These are phyloP conservation scores for Pelagia noctiluca DNA, from an alignment of 30 jellyfish, hydroid and myxozoan species.

Conservation along the genomic window DNA sequence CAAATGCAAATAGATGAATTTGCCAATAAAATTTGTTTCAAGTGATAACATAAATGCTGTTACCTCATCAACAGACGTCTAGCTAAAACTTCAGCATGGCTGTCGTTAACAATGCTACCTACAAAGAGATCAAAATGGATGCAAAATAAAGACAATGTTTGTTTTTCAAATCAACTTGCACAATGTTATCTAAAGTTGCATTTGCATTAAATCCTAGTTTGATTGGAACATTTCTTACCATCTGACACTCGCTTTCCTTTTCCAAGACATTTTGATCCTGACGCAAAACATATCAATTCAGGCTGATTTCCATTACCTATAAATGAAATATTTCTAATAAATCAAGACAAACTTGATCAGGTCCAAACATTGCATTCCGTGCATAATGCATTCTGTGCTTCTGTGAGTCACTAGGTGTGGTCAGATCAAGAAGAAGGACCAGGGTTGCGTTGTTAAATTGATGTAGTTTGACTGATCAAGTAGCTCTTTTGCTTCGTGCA, in stretches of 20 bases:
- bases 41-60: too few relatives aligned
- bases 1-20: background rate
- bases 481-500: too few relatives aligned
- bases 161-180: background rate
- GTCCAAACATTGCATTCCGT: too few relatives aligned
- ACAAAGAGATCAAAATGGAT: slow-evolving; percentile 3
- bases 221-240: too few relatives aligned
- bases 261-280: slow-evolving; percentile 95
- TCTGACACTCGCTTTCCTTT: slow-evolving; percentile 41
- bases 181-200: background rate
- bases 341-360: too few relatives aligned
- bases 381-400: too few relatives aligned
- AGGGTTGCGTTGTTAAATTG: too few relatives aligned
- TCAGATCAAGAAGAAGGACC: too few relatives aligned
- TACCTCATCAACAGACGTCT: slow-evolving; percentile 76
- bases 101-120: slow-evolving; percentile 79
- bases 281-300: slow-evolving; percentile 85
- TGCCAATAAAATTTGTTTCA: background rate
- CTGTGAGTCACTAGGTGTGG: too few relatives aligned
- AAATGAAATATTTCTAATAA: too few relatives aligned
- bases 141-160: background rate
- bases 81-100: slow-evolving; percentile 92
- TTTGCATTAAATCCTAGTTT: background rate
- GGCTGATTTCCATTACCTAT: background rate
- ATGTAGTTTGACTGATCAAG: too few relatives aligned